Conservation (phyloP, 2,113 vertebrate species). For the Empidonax alnorum region DNA sequence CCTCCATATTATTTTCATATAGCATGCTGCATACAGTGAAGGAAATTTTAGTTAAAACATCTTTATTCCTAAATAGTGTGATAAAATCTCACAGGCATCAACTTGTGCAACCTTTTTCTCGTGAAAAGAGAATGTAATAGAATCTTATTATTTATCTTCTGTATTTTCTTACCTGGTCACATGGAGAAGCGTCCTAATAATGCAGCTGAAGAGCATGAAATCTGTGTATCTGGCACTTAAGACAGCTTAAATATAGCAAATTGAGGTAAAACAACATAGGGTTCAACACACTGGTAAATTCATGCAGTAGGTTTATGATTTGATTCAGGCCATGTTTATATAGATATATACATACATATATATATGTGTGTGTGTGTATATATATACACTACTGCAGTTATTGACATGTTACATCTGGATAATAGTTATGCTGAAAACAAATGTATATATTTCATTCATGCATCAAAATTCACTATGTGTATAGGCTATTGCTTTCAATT, state of each 20-base stretch:
- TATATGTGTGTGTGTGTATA: neutral
- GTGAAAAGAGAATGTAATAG: neutral
- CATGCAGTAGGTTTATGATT: neutral
- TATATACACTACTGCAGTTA: neutral
- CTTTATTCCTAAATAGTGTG: neutral
- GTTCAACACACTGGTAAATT: neutral
- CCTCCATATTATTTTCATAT: neutral
- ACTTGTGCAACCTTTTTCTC: neutral
- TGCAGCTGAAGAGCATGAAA: neutral
- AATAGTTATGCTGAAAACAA: neutral
- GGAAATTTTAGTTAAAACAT: neutral
- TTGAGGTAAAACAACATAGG: neutral
- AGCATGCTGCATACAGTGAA: neutral
- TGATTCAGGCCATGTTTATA: neutral
- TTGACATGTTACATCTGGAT: neutral
- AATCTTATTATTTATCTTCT: neutral
- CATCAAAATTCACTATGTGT: neutral
- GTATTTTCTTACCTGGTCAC: neutral
- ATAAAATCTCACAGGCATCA: neutral
- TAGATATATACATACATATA: no score
- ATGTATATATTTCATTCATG: neutral
- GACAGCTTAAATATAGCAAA: neutral
- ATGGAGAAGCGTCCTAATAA: neutral
- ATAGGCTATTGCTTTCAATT: neutral
- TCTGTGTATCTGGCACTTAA: neutral